Conservation (phyloP, 2,888 invertebrate species). For the Cataglyphis altisquamis region DNA sequence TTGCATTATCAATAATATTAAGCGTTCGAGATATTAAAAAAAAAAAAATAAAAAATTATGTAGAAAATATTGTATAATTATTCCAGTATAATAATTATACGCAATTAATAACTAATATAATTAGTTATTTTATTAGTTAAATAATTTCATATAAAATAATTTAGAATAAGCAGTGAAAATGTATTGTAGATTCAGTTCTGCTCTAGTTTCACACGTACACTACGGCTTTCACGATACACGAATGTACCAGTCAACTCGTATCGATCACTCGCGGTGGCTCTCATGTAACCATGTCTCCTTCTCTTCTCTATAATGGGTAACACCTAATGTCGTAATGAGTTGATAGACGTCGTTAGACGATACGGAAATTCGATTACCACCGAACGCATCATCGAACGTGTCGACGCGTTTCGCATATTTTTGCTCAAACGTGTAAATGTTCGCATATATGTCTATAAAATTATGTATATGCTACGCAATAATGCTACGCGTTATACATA, state of each 20-base stretch:
- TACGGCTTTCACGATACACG: constrained; percentile 5
- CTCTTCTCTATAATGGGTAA: constrained; percentile 64
- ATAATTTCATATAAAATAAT: background rate
- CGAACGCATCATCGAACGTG: constrained; percentile 34
- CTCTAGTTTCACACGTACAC: constrained; percentile 9
- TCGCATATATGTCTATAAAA: background rate
- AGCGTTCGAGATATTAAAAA: background rate
- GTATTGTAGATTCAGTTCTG: background rate
- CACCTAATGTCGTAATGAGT: constrained; percentile 74
- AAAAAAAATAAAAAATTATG: background rate
- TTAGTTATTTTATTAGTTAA: no score
- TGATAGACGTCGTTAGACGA: constrained; percentile 71
- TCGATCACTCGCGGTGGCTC: constrained; percentile 70
- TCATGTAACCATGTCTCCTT: constrained; percentile 70
- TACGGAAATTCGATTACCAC: constrained; percentile 72
- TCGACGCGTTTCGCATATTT: constrained; percentile 26
- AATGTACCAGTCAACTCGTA: constrained; percentile 60
- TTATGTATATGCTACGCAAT: background rate
- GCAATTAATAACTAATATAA: background rate
- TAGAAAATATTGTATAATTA: background rate
- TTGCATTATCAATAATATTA: background rate
- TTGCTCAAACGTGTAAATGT: background rate
- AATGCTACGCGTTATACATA: background rate
- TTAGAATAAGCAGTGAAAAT: background rate
- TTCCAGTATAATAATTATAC: background rate